A percentile compares a stretch with the other conserved stretches of the same genome.
Conservation (phyloP, 2,888 invertebrate genomes). For the Artemia sinica region DNA sequence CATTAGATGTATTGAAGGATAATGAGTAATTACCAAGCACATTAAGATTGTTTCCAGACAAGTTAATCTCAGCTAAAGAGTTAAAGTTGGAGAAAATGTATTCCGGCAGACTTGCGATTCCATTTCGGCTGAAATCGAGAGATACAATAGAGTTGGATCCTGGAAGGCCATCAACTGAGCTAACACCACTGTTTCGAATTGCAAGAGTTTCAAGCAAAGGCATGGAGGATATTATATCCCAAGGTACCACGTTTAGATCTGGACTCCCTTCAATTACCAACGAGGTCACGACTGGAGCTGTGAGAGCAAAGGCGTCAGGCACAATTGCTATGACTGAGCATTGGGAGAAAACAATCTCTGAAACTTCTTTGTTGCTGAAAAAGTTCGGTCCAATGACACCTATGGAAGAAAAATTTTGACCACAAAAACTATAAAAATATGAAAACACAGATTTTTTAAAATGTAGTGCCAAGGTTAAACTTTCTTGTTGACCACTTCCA, state of each 20-base stretch:
- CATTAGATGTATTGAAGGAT: background rate
- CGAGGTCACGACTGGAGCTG: background rate
- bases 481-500: too few relatives aligned
- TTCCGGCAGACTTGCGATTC: background rate
- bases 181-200: background rate
- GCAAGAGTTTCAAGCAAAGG: slow-evolving; percentile 1
- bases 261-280: background rate
- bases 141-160: background rate
- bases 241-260: background rate
- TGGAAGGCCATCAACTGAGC: background rate
- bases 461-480: too few relatives aligned
- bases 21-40: background rate
- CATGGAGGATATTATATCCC: background rate
- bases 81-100: background rate
- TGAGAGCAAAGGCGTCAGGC: background rate
- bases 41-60: background rate
- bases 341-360: background rate
- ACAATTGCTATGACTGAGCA: background rate
- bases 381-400: background rate
- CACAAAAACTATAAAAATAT: too few relatives aligned
- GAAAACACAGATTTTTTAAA: too few relatives aligned
- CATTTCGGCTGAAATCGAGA: background rate
- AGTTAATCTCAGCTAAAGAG: slow-evolving; percentile 6
- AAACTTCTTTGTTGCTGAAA: background rate
- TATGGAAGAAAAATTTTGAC: background rate